A percentile compares a stretch with the other conserved stretches of the same genome.
phyloP scores from a whole-genome alignment of 2,888 invertebrate genomes.

The Antitype chi region DNA sequence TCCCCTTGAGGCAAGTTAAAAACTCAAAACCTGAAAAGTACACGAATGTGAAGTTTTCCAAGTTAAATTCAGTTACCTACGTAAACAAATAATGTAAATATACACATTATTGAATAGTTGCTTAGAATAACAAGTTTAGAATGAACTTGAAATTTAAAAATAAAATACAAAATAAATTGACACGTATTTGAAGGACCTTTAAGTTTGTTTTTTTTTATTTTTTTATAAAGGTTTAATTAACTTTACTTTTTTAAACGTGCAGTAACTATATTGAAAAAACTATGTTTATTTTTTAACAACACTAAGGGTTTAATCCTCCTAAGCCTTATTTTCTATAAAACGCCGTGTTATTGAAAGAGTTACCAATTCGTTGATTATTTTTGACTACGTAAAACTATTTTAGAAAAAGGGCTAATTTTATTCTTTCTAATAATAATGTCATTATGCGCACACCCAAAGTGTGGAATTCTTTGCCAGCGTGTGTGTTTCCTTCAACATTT shows the following conservation, averaged over 20 bases:
- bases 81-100: not conserved
- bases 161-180: constrained; percentile 11
- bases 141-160: not conserved
- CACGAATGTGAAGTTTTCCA: too few relatives aligned
- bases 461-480: too few relatives aligned
- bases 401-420: not conserved
- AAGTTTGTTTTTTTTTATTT: too few relatives aligned
- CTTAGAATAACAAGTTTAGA: not conserved
- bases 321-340: not conserved
- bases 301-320: too few relatives aligned
- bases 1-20: not conserved
- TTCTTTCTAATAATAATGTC: too few relatives aligned
- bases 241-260: not conserved
- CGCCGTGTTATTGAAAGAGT: not conserved
- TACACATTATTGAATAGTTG: too few relatives aligned
- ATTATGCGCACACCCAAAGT: too few relatives aligned
- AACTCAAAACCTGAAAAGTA: too few relatives aligned
- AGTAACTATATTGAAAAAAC: not conserved
- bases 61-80: not conserved
- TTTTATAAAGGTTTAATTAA: not conserved
- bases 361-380: not conserved
- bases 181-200: not conserved
- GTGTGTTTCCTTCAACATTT: too few relatives aligned
- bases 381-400: not conserved
- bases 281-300: not conserved